Evolutionary conservation across 2,888 invertebrate genomes (phyloP), one percentile per base, ranked within the genome.

Genomic region (Eupithecia subfuscata): DNA sequence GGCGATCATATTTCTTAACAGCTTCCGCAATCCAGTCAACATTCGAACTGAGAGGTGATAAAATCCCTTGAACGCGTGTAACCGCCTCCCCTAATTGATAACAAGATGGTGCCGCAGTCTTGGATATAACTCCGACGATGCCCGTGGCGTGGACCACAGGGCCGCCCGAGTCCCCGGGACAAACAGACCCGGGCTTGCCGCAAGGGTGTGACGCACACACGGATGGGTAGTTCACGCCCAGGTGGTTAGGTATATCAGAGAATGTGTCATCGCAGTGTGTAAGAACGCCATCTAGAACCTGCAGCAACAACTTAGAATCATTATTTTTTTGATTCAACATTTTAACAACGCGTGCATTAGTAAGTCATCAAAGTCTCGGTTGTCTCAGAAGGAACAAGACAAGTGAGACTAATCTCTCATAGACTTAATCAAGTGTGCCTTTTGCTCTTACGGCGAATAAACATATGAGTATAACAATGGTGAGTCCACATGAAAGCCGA

Each of bases 261-360:
- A 34, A 64, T 64, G 64, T 64, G 9, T 65, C 34, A n/a, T 37
- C 37, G 7, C 65, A 65, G 11, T 40, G 37, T 4, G 37, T 37
- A 0, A 65, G n/a, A 18, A 65, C 65, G 11, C 65, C 65, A 37
- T 65, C 65, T 37, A 65, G 65, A 65, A 65, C 65, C 34, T 65
- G n/a, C n/a, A 40, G 1, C 30, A 30, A 63, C 14, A 14, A 25
- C n/a, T 48, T n/a, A 48, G 18, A 48, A 18, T 48, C 18, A 48
- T 1, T 63, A 63, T 30, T 30, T 30, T 30, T n/a, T n/a, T n/a
- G n/a, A n/a, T n/a, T n/a, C n/a, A n/a, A n/a, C n/a, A n/a, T n/a
- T n/a, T n/a, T n/a, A n/a, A n/a, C n/a, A n/a, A n/a, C n/a, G n/a
- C n/a, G n/a, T n/a, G n/a, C n/a, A n/a, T n/a, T n/a, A 30, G 30